Base-by-base conservation (phyloP, 2,888 invertebrate species). In the Acanthopleura granulata region DNA sequence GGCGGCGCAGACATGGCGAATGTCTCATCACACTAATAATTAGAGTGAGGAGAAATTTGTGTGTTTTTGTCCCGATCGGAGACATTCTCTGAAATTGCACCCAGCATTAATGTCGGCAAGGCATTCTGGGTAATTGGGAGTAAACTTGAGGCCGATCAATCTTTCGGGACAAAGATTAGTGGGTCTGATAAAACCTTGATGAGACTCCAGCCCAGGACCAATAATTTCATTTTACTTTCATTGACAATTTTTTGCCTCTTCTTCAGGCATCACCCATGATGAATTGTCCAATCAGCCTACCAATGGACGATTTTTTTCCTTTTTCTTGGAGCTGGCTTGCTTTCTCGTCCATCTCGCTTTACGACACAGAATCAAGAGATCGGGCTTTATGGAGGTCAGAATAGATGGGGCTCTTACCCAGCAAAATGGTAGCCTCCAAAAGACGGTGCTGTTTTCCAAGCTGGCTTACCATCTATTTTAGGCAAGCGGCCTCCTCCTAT, bases 171-270 rank as follows among this genome's bases (percentile, higher is more conserved):
- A 66, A 66, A 66, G 66, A 66, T 66, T 66, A 66, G 66, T 66
- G 29, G 66, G 15, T 66, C 27, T 22, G 66, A 66, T 66, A 66
- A 66, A 66, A 66, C 66, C 66, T 22, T 27, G 66, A 66, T 66
- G 66, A 66, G 66, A 66, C 66, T 66, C 66, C 16, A 27, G 27
- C 66, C 18, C 66, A 27, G 27, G 66, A 9, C 66, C 66, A 66
- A 66, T 66, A 66, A 66, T 66, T 66, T 66, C 66, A 66, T 66
- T 66, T 66, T 66, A 66, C 66, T 66, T 66, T 66, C 66, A 66
- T 66, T 66, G 66, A 66, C 66, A 66, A 66, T 66, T 66, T 66
- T 66, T 66, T 66, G 66, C 66, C 66, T 66, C 66, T 66, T 66
- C 66, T 66, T 22, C 1, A 22, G 25, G 66, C 29, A 25, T 66